Evolutionary conservation across 2,797 vertebrate genomes (phyloP).

Genomic region (Lophotriccus pileatus): DNA sequence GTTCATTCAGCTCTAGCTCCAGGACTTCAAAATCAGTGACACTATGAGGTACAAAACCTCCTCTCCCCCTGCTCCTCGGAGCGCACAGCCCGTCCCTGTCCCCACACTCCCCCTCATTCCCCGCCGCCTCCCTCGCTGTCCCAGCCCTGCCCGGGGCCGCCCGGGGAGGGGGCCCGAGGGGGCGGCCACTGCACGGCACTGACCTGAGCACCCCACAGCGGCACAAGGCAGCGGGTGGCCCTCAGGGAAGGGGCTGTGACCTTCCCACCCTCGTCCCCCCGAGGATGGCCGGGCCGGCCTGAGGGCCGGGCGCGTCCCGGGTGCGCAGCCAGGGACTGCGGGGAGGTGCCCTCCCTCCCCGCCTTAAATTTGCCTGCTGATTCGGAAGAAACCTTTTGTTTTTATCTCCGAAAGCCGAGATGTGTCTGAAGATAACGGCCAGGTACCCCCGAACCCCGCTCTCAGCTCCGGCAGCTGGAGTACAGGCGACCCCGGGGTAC

Average conservation of each 20-base stretch:
- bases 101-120: not conserved
- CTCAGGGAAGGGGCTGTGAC: not conserved
- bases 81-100: not conserved
- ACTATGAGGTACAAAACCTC: slow-evolving; percentile 64
- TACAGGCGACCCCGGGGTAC: not conserved
- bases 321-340: not conserved
- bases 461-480: slow-evolving; percentile 38
- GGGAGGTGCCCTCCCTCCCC: not conserved
- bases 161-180: not conserved
- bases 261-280: not conserved
- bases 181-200: not conserved
- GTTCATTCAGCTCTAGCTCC: slow-evolving; percentile 68
- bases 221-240: not conserved
- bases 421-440: slow-evolving; percentile 29
- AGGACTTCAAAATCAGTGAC: slow-evolving; percentile 72
- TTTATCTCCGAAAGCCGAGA: slow-evolving; percentile 10
- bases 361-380: not conserved
- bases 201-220: not conserved
- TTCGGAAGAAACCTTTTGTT: slow-evolving; percentile 6
- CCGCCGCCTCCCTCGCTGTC: not conserved
- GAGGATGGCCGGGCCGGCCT: not conserved
- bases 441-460: not conserved
- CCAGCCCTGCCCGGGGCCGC: not conserved
- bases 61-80: slow-evolving; percentile 68
- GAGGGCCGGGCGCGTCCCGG: not conserved